These are phyloP conservation scores for Luscinia luscinia DNA, from an alignment of 2,797 vertebrate species.

Conservation along the genomic window DNA sequence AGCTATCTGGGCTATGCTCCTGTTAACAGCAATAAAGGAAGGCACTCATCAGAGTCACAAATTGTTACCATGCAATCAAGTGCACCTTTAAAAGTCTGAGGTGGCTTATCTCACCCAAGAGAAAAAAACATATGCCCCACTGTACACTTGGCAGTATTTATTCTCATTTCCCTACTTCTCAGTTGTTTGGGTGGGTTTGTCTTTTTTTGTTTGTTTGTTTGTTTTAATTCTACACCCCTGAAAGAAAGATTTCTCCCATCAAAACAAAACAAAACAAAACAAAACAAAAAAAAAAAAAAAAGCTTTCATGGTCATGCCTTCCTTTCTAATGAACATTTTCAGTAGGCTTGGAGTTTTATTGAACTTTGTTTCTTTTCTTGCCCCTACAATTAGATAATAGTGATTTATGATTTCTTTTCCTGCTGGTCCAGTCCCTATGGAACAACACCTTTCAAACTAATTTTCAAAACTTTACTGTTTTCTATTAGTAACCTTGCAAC, in stretches of 20 bases:
- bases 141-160: neutral
- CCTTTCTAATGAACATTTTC: neutral
- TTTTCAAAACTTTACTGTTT: slow-evolving; percentile 23
- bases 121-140: neutral
- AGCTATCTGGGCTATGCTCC: neutral
- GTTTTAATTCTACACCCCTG: neutral
- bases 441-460: neutral
- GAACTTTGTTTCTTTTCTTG: neutral
- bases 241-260: neutral
- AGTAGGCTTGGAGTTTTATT: neutral
- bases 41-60: neutral
- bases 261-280: neutral
- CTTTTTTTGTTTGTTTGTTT: neutral
- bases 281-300: neutral
- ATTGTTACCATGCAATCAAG: neutral
- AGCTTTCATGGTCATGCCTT: neutral
- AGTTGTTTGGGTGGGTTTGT: neutral
- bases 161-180: neutral
- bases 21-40: neutral
- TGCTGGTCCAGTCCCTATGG: neutral
- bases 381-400: neutral
- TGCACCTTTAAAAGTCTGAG: neutral
- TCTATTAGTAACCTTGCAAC: slow-evolving; percentile 7
- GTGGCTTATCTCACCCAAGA: neutral
- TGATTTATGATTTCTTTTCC: neutral